Evolutionary conservation across 2,888 invertebrate genomes (phyloP).

Genomic region (Mimas tiliae): DNA sequence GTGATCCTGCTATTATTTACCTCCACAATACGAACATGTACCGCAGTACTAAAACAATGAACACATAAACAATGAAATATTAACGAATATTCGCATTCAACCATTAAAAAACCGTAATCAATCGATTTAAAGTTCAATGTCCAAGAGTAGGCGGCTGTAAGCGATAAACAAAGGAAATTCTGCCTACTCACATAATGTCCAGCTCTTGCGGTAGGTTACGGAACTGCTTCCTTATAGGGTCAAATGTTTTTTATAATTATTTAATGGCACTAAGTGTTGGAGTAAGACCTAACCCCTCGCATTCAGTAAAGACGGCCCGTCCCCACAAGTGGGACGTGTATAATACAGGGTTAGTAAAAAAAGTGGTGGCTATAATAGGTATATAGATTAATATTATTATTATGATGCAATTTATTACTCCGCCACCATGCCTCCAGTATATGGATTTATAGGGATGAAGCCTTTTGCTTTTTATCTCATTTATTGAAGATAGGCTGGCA

Average conservation of each 20-base stretch:
- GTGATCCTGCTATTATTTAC: background rate
- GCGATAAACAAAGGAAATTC: conserved; percentile 80
- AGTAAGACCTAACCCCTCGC: too few species aligned
- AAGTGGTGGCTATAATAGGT: too few species aligned
- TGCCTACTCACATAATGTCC: conserved; percentile 60
- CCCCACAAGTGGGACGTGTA: too few species aligned
- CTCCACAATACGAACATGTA: background rate
- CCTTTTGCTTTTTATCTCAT: too few species aligned
- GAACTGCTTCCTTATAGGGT: conserved; percentile 63
- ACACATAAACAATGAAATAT: conserved; percentile 62
- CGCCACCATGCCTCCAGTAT: too few species aligned
- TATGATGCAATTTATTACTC: too few species aligned
- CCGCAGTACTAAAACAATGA: conserved; percentile 43
- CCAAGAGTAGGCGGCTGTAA: conserved; percentile 61
- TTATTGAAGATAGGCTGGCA: too few species aligned
- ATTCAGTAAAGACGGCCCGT: too few species aligned
- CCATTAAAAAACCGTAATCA: conserved; percentile 80
- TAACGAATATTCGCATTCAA: conserved; percentile 67
- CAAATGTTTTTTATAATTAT: background rate
- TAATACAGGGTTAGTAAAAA: too few species aligned
- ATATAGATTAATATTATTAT: too few species aligned
- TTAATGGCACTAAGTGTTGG: background rate
- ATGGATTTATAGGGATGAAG: too few species aligned
- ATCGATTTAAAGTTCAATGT: conserved; percentile 77
- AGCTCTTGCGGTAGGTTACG: conserved; percentile 78